Evolutionary conservation across 1,140 invertebrate species (phyloP).

Genomic region (Orchesella cincta): DNA sequence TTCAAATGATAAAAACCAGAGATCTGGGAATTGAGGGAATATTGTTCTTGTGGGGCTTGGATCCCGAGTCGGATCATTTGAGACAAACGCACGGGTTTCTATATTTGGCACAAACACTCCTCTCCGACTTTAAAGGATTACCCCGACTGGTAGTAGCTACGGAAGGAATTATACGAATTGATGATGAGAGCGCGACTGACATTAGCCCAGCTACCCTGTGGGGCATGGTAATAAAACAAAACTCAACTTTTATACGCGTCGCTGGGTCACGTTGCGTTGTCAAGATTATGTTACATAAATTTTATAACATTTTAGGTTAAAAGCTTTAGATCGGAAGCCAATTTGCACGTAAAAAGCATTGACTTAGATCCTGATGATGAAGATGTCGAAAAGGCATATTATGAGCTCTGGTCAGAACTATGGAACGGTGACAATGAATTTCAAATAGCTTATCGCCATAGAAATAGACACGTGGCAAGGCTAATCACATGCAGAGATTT

Average conservation of each 20-base stretch:
- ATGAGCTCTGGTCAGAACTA: constrained; percentile 29
- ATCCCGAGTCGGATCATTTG: background rate
- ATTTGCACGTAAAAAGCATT: constrained; percentile 13
- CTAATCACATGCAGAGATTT: constrained; percentile 5
- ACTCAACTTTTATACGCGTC: too few species aligned
- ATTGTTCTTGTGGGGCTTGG: constrained; percentile 8
- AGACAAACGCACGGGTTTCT: background rate
- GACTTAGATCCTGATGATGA: constrained; percentile 36
- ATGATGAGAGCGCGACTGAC: constrained; percentile 23
- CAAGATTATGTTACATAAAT: too few species aligned
- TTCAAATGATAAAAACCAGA: background rate
- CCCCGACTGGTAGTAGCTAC: constrained; percentile 34
- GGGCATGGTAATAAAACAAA: constrained; percentile 24
- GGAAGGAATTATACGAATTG: constrained; percentile 22
- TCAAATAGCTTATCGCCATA: constrained; percentile 24
- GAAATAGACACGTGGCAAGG: constrained; percentile 27
- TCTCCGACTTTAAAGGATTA: background rate
- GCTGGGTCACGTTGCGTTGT: too few species aligned
- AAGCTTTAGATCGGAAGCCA: constrained; percentile 24
- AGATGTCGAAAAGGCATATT: background rate
- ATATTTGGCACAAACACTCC: constrained; percentile 9
- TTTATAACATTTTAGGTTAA: too few species aligned
- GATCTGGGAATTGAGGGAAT: constrained; percentile 25
- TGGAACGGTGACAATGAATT: constrained; percentile 28
- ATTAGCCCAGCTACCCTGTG: constrained; percentile 10